Percentiles rank a stretch among this genome's conserved stretches.
phyloP scores from a whole-genome alignment of 1,140 invertebrate species.

The Nasonia longicornis region DNA sequence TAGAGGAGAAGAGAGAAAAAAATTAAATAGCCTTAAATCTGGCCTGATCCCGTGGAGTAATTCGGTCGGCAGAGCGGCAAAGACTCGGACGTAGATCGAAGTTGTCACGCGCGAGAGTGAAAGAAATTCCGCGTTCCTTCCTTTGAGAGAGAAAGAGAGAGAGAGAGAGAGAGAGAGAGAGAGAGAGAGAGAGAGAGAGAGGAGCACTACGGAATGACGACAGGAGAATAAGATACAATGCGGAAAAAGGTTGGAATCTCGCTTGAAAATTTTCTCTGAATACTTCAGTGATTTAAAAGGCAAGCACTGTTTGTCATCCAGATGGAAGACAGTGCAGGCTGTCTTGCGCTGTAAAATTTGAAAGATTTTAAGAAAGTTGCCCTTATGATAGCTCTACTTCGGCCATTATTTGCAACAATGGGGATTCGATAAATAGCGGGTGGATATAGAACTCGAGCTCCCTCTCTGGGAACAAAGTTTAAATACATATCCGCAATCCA shows the following conservation, averaged over 20 bases:
- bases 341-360: no score
- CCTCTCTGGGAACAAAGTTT: background rate
- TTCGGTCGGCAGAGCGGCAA: background rate
- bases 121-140: background rate
- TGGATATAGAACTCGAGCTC: no score
- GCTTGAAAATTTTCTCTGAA: background rate
- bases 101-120: background rate
- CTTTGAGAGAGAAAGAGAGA: no score
- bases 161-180: no score
- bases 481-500: background rate
- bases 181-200: no score
- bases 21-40: slow-evolving; percentile 1
- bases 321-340: no score
- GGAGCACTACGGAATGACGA: no score
- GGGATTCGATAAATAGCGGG: no score
- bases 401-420: no score
- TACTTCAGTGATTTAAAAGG: background rate
- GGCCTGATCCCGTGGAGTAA: background rate
- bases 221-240: background rate
- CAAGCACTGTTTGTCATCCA: background rate
- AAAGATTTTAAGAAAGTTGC: no score
- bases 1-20: background rate
- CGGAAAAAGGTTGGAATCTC: background rate
- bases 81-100: background rate
- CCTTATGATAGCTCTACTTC: no score